phyloP scores from a whole-genome alignment of 2,888 invertebrate species.

The Lordiphosa andalusiaca region DNA sequence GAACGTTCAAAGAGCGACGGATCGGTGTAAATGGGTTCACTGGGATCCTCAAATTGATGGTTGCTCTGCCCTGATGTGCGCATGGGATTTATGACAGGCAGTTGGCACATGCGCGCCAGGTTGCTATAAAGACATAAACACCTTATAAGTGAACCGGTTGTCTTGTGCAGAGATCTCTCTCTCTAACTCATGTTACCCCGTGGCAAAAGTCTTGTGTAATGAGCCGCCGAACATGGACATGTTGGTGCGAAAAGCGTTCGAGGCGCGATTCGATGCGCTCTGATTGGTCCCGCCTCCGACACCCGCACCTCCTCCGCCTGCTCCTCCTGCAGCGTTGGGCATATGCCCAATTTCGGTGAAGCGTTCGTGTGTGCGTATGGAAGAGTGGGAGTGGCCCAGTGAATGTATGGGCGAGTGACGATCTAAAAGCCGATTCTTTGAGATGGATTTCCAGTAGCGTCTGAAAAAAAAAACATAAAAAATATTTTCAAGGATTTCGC shows the following conservation, averaged over 20 bases:
- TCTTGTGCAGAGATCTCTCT: slow-evolving; percentile 36
- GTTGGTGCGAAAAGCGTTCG: slow-evolving; percentile 77
- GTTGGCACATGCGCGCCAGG: slow-evolving; percentile 80
- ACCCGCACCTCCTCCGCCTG: slow-evolving; percentile 19
- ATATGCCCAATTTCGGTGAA: slow-evolving; percentile 79
- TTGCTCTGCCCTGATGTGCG: slow-evolving; percentile 81
- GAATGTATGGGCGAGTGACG: slow-evolving; percentile 81
- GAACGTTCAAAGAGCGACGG: slow-evolving; percentile 94
- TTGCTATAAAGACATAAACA: slow-evolving; percentile 68
- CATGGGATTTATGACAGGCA: slow-evolving; percentile 81
- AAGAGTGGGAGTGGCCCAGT: slow-evolving; percentile 79
- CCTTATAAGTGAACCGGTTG: slow-evolving; percentile 46
- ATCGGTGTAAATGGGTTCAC: slow-evolving; percentile 96
- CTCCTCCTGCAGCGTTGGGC: slow-evolving; percentile 62
- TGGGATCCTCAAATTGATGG: slow-evolving; percentile 89
- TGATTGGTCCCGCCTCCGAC: slow-evolving; percentile 45
- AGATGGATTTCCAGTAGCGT: slow-evolving; percentile 88
- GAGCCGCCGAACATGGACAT: slow-evolving; percentile 85
- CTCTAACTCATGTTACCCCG: slow-evolving; percentile 80
- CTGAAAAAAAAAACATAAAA: slow-evolving; percentile 77
- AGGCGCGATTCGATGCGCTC: slow-evolving; percentile 71
- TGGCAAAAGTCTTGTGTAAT: slow-evolving; percentile 86
- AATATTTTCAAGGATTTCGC: slow-evolving; percentile 4
- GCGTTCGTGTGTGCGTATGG: slow-evolving; percentile 80
- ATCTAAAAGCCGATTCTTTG: slow-evolving; percentile 85